phyloP scores from a whole-genome alignment of 1,140 invertebrate genomes.

The Heliothis virescens region DNA sequence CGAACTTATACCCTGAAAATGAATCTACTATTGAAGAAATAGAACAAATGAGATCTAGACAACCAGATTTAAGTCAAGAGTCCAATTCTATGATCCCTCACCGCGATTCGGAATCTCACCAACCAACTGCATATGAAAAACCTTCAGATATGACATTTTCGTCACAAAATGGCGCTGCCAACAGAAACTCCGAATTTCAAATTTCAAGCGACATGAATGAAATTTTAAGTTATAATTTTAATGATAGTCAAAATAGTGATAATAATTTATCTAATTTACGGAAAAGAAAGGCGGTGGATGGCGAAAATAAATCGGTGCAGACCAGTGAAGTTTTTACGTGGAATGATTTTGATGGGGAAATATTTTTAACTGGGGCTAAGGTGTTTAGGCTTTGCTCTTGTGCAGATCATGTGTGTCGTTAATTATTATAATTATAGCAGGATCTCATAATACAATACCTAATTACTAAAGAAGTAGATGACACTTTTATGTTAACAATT shows the following conservation, averaged over 20 bases:
- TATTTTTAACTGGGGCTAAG: constrained; percentile 56
- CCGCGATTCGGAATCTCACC: not conserved
- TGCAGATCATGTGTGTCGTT: constrained; percentile 54
- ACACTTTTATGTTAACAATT: too few species aligned
- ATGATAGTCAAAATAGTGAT: not conserved
- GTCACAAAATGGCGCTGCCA: not conserved
- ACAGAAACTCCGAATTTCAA: not conserved
- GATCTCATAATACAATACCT: too few species aligned
- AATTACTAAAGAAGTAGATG: too few species aligned
- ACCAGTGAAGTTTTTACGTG: constrained; percentile 40
- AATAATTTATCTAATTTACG: not conserved
- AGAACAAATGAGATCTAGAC: not conserved
- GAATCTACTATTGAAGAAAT: not conserved
- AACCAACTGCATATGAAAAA: not conserved
- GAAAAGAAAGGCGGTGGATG: constrained; percentile 35
- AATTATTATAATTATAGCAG: not conserved
- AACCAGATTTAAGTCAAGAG: not conserved
- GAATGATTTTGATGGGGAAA: constrained; percentile 51
- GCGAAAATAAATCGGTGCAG: constrained; percentile 9
- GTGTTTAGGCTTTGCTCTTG: constrained; percentile 60
- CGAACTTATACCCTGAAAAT: not conserved
- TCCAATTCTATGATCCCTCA: not conserved
- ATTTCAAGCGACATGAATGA: constrained; percentile 11
- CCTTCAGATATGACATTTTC: not conserved
- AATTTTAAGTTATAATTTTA: not conserved